Evolutionary conservation across 2,888 invertebrate species (phyloP), one percentile per base, ranked within the genome.

Genomic region (Hololepta plana): DNA sequence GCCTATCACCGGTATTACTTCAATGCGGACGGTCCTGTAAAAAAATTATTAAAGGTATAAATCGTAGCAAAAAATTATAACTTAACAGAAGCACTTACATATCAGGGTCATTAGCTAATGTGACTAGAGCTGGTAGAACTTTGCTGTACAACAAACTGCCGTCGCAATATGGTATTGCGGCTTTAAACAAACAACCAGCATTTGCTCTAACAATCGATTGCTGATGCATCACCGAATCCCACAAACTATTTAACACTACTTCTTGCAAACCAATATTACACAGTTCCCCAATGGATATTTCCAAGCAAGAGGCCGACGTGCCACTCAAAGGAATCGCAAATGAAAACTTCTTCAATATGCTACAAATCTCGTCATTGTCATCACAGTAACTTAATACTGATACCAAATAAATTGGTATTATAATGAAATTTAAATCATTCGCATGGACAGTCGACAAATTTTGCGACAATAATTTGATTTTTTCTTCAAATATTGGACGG

Each of bases 121-220:
- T 75, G 21, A 75, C 65, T 12, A 75, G 59, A 12, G 73, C 74
- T n/a, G 73, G 73, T 12, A 68, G 60, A 20, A 74, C 59, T 43
- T 67, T 60, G 3, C 62, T 51, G 15, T 62, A 60, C 9, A 71
- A 55, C 28, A 68, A 47, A 22, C 50, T 52, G 34, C 72, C 67
- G 27, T 57, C 56, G 24, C 70, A 58, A 23, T 53, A 51, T 23
- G 58, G 56, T 28, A 70, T 57, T 15, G 68, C 51, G 17, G 60
- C 49, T 33, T 64, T 60, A 47, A 74, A 67, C 27, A 75, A 46
- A 20, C 57, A 52, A 6, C 69, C 70, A 1, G 71, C 58, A n/a
- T 65, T 59, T 6, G 61, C 55, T 36, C 71, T 53, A 11, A 75
- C 70, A 26, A 57, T 51, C 11, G 67, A 57, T 31, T 67, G 60